Evolutionary conservation across 1,140 invertebrate genomes (phyloP).

Genomic region (Drosophila takahashii): DNA sequence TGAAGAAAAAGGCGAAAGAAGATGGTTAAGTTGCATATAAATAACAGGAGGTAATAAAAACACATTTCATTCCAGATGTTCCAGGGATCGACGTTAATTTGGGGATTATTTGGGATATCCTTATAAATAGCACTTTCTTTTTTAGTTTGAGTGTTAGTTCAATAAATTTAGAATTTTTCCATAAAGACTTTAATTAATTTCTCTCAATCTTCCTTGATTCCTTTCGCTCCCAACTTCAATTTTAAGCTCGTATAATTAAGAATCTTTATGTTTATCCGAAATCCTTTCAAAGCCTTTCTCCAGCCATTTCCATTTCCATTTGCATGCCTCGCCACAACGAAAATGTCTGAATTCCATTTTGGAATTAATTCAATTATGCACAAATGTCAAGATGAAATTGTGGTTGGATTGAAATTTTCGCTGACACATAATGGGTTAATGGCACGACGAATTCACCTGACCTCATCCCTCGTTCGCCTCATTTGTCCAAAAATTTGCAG

Average conservation of each 20-base stretch:
- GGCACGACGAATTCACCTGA: constrained; percentile 33
- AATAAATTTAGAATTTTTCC: not conserved
- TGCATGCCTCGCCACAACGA: not conserved
- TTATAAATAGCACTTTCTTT: constrained; percentile 2
- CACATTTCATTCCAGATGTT: constrained; percentile 33
- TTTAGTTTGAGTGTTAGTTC: not conserved
- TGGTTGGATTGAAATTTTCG: constrained; percentile 61
- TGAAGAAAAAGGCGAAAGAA: constrained; percentile 18
- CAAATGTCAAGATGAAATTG: constrained; percentile 60
- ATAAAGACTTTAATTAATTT: not conserved
- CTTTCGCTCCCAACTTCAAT: too few species aligned
- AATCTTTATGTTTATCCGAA: constrained; percentile 30
- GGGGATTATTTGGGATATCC: constrained; percentile 3
- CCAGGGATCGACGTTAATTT: constrained; percentile 42
- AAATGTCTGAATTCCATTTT: constrained; percentile 41
- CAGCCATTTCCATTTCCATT: constrained; percentile 3
- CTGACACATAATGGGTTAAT: constrained; percentile 63
- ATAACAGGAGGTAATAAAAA: constrained; percentile 56
- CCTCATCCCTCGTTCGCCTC: not conserved
- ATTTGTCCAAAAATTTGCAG: not conserved
- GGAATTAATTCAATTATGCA: constrained; percentile 74
- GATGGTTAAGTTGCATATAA: constrained; percentile 74
- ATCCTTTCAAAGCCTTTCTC: constrained; percentile 25
- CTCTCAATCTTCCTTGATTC: not conserved
- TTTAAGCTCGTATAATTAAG: constrained; percentile 7